These are phyloP conservation scores for Furnarius figulus DNA, from an alignment of 2,113 vertebrate species.

Conservation along the genomic window DNA sequence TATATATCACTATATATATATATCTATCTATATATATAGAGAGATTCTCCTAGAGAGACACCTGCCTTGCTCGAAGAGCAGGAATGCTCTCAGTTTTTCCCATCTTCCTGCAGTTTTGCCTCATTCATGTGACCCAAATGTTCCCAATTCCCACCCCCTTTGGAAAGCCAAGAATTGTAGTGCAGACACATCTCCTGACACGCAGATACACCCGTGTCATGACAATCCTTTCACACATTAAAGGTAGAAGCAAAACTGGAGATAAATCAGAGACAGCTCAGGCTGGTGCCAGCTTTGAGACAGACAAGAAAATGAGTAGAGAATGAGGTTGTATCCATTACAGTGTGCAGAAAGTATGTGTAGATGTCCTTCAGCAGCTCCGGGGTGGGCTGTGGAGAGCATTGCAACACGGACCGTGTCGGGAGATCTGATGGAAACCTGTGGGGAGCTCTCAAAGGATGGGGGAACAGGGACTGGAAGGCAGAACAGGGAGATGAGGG, in stretches of 20 bases:
- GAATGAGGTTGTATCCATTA: background rate
- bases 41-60: background rate
- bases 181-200: background rate
- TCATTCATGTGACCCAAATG: accelerated
- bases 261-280: background rate
- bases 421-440: conserved; percentile 36
- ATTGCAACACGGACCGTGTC: background rate
- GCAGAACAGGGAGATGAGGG: background rate
- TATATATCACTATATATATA: background rate
- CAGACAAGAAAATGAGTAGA: conserved; percentile 9
- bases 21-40: background rate
- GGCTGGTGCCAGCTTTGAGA: background rate
- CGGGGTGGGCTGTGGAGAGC: conserved; percentile 41
- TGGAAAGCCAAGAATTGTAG: background rate
- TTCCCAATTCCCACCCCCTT: background rate
- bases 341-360: background rate
- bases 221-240: background rate
- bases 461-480: background rate
- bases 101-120: background rate
- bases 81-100: background rate
- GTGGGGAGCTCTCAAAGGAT: background rate
- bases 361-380: conserved; percentile 44
- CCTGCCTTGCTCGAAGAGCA: background rate
- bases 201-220: background rate
- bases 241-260: background rate